These are phyloP conservation scores for Drosophila leontia DNA, from an alignment of 1,140 invertebrate genomes.

Conservation along the genomic window DNA sequence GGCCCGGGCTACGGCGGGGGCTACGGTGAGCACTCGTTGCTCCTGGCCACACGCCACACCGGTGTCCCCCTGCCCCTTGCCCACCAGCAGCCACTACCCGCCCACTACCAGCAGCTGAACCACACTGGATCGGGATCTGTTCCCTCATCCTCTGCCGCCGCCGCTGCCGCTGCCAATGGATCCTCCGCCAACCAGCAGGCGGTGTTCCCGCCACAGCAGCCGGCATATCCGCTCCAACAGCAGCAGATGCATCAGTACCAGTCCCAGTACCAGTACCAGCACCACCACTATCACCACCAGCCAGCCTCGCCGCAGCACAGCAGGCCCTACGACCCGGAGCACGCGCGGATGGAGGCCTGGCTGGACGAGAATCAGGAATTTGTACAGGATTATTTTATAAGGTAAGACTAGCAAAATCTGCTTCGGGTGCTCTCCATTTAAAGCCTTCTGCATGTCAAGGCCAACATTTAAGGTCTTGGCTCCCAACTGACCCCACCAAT, in stretches of 20 bases:
- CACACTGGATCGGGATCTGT: slow-evolving; percentile 37
- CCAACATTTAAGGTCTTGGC: slow-evolving; percentile 13
- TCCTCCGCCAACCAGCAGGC: slow-evolving; percentile 37
- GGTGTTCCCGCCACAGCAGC: slow-evolving; percentile 50
- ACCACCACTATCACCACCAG: slow-evolving; percentile 74
- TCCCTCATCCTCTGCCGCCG: slow-evolving; percentile 43
- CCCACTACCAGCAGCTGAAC: slow-evolving; percentile 64
- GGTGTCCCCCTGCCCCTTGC: slow-evolving; percentile 86
- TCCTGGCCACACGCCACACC: slow-evolving; percentile 85
- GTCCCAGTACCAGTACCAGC: slow-evolving; percentile 54
- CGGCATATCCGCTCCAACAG: slow-evolving; percentile 26
- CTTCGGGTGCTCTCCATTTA: not conserved
- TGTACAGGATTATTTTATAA: slow-evolving; percentile 96
- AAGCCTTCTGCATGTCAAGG: not conserved
- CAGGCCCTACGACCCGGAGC: slow-evolving; percentile 91
- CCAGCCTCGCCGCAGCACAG: slow-evolving; percentile 85
- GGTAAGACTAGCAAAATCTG: slow-evolving; percentile 85
- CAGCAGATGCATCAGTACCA: slow-evolving; percentile 47
- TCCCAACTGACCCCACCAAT: slow-evolving; percentile 1
- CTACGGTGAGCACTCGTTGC: slow-evolving; percentile 81
- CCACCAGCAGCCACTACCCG: slow-evolving; percentile 70
- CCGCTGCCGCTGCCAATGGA: slow-evolving; percentile 27
- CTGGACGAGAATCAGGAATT: slow-evolving; percentile 98
- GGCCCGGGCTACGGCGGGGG: slow-evolving; percentile 86
- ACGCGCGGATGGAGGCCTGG: slow-evolving; percentile 95